phyloP scores from a whole-genome alignment of 2,797 vertebrate genomes.

The Manis javanica region DNA sequence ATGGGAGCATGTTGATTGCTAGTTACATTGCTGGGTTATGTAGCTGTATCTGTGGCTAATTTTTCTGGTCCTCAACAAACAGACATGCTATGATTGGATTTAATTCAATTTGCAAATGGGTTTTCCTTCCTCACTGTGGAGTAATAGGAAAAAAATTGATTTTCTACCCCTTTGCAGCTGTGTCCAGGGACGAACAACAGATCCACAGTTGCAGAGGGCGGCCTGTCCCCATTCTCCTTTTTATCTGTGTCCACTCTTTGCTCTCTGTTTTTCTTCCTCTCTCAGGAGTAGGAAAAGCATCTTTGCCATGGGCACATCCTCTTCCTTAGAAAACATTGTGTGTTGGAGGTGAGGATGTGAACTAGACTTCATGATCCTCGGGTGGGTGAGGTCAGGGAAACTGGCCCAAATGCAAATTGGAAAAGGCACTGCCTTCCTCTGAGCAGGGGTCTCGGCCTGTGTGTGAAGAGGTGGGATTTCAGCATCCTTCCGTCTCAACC shows the following conservation, averaged over 20 bases:
- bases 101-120: slow-evolving; percentile 73
- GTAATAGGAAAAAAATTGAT: slow-evolving; percentile 77
- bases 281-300: not conserved
- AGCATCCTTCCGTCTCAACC: not conserved
- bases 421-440: not conserved
- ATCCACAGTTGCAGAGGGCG: slow-evolving; percentile 26
- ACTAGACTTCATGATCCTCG: not conserved
- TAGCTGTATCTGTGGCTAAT: slow-evolving; percentile 44
- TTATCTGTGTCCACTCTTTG: not conserved
- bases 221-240: not conserved
- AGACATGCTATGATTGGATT: slow-evolving; percentile 60
- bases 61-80: slow-evolving; percentile 60
- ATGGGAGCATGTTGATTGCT: not conserved
- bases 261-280: slow-evolving; percentile 4
- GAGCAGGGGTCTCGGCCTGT: not conserved
- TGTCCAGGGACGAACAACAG: not conserved
- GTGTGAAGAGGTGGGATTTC: not conserved
- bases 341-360: not conserved
- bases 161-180: slow-evolving; percentile 40
- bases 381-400: not conserved
- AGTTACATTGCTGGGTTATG: not conserved
- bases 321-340: not conserved
- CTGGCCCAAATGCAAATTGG: not conserved
- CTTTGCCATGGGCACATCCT: not conserved
- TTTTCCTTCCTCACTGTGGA: slow-evolving; percentile 57